These are phyloP conservation scores for Xenopus borealis DNA, from an alignment of 2,113 vertebrate genomes.

Conservation along the genomic window DNA sequence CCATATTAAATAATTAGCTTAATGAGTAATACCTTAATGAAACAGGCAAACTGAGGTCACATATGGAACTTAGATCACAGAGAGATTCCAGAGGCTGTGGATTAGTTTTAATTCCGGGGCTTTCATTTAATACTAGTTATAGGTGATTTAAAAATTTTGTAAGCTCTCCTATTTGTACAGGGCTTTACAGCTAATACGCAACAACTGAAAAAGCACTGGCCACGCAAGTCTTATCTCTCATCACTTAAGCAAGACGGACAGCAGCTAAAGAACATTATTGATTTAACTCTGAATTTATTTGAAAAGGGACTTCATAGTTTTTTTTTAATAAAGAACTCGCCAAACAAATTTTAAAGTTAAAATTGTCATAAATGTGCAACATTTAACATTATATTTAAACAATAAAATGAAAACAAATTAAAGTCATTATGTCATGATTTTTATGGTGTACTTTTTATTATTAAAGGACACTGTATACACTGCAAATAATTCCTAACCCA, in stretches of 20 bases:
- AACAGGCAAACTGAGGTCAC: conserved; percentile 58
- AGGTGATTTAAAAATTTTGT: conserved; percentile 64
- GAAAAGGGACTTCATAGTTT: neutral
- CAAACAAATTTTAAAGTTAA: neutral
- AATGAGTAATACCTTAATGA: conserved; percentile 59
- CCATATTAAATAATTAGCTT: conserved; percentile 66
- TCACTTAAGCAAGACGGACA: conserved; percentile 51
- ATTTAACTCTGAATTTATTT: neutral
- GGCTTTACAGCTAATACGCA: conserved; percentile 70
- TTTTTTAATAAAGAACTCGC: neutral
- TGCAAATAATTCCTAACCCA: too few species aligned
- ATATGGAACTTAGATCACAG: conserved; percentile 37
- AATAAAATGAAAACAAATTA: too few species aligned
- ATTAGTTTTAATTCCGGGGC: conserved; percentile 70
- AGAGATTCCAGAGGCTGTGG: conserved; percentile 51
- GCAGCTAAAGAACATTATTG: conserved; percentile 59
- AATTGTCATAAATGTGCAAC: too few species aligned
- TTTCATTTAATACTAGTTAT: conserved; percentile 76
- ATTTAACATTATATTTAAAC: too few species aligned
- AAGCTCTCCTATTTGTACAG: conserved; percentile 68
- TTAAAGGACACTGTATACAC: too few species aligned
- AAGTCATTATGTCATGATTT: too few species aligned
- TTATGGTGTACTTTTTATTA: too few species aligned
- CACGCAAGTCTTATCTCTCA: conserved; percentile 60
- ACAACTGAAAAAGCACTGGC: conserved; percentile 83